Evolutionary conservation across 1,140 invertebrate species (phyloP), one percentile per base, ranked within the genome.

Genomic region (Orchesella cincta): DNA sequence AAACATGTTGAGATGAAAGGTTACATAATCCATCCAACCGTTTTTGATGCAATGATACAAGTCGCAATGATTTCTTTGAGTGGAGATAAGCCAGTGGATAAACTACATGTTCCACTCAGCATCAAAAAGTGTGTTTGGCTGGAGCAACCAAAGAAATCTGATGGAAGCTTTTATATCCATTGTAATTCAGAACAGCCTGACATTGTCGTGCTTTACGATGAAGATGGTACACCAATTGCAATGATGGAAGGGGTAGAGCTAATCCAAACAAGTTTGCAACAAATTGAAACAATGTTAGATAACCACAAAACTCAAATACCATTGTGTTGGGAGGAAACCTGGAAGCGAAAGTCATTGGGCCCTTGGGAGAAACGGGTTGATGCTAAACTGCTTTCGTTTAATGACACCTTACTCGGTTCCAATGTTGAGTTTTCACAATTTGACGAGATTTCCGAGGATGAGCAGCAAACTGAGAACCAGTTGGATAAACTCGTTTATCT

Each of bases 31-130:
- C 78, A 79, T 46, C 78, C 78, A 1, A 36, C 74, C 0, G 23
- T 79, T 2, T n/a, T 76, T 20, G 78, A 79, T 31, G 78, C 75
- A 0, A 79, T 79, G 71, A 76, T 79, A 54, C 78, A 79, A 35
- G 54, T 72, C 12, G 67, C 35, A 33, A 2, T 39, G 64, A 74
- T 57, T 57, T 26, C 54, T 18, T 26, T 12, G 54, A 14, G 54
- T 14, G 33, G 62, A 3, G 33, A 31, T 12, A 67, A 67, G 28
- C 3, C 26, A 18, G 54, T 18, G 62, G 33, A 67, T 26, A 67
- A 33, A 29, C 29, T 67, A 12, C 28, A 12, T 3, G 62, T 67
- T 29, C 62, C 62, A 12, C 8, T 67, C 12, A n/a, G 31, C 8
- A 14, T 29, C 1, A 29, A 33, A 12, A 5, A 23, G 31, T 29